A percentile compares a stretch with the other conserved stretches of the same genome.
Evolutionary conservation across 2,888 invertebrate species (phyloP).

Genomic region (Meta bourneti): DNA sequence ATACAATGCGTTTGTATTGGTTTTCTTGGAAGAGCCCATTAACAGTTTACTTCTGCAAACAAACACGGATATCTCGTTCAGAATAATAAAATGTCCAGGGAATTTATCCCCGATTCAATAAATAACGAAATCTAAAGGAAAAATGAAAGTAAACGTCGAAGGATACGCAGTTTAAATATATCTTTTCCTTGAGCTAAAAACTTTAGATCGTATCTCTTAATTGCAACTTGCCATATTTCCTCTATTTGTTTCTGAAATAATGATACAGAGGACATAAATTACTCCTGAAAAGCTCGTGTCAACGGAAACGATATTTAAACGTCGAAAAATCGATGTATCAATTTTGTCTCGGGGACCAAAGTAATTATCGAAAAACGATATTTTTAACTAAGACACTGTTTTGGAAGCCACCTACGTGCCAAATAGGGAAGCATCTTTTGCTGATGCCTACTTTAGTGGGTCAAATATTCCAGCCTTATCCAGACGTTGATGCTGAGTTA

Average conservation of each 20-base stretch:
- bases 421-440: neutral
- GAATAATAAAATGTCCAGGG: neutral
- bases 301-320: slow-evolving; percentile 57
- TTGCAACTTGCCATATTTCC: slow-evolving; percentile 21
- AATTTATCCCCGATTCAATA: neutral
- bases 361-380: slow-evolving; percentile 75
- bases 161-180: neutral
- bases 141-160: neutral
- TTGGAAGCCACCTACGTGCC: neutral
- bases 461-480: neutral
- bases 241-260: slow-evolving; percentile 34
- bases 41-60: neutral
- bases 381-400: slow-evolving; percentile 29
- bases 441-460: neutral
- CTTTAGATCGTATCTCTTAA: slow-evolving; percentile 25
- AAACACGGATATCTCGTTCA: neutral
- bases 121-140: neutral
- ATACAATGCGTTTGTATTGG: neutral
- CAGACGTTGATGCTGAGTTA: neutral
- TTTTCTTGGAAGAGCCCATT: neutral
- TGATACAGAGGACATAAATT: slow-evolving; percentile 33
- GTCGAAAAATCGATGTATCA: slow-evolving; percentile 65
- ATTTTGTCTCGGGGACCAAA: slow-evolving; percentile 60
- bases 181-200: neutral
- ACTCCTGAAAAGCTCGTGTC: slow-evolving; percentile 21